Evolutionary conservation across 2,113 vertebrate genomes (phyloP).

Genomic region (Neodontobutis hainanensis): DNA sequence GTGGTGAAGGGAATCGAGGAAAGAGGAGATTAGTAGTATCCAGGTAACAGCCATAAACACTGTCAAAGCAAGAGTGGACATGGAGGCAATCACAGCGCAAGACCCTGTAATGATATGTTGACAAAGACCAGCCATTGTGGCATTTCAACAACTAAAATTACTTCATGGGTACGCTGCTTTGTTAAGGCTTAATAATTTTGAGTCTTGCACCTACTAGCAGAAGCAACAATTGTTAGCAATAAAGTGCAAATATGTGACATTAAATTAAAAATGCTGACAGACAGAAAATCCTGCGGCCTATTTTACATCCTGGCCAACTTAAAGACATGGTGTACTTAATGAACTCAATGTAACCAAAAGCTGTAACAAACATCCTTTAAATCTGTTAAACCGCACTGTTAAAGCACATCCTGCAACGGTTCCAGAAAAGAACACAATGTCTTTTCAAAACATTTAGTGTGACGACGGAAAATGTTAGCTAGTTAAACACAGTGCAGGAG

Average conservation of each 20-base stretch:
- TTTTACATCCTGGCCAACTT: slow-evolving; percentile 1
- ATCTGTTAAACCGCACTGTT: slow-evolving; percentile 26
- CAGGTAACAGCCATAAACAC: slow-evolving; percentile 70
- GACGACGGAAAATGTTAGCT: slow-evolving; percentile 68
- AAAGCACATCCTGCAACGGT: slow-evolving; percentile 49
- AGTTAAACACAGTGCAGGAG: slow-evolving; percentile 53
- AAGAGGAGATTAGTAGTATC: slow-evolving; percentile 54
- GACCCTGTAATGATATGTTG: slow-evolving; percentile 30
- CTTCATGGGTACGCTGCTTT: slow-evolving; percentile 6
- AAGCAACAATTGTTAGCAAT: neutral
- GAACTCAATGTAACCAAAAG: slow-evolving; percentile 34
- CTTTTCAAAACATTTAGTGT: slow-evolving; percentile 56
- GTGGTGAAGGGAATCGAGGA: slow-evolving; percentile 29
- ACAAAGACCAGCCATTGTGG: slow-evolving; percentile 40
- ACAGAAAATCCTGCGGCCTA: slow-evolving; percentile 23
- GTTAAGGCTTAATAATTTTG: slow-evolving; percentile 17
- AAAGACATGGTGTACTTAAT: slow-evolving; percentile 44
- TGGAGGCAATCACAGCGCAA: slow-evolving; percentile 21
- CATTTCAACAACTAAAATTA: slow-evolving; percentile 37
- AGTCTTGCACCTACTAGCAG: slow-evolving; percentile 33
- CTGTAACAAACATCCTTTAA: slow-evolving; percentile 6
- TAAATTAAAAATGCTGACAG: neutral
- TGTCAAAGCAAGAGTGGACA: slow-evolving; percentile 57
- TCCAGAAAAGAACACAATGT: slow-evolving; percentile 65
- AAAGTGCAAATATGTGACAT: no score